Evolutionary conservation across 2,888 invertebrate genomes (phyloP).

Genomic region (Pecten maximus): DNA sequence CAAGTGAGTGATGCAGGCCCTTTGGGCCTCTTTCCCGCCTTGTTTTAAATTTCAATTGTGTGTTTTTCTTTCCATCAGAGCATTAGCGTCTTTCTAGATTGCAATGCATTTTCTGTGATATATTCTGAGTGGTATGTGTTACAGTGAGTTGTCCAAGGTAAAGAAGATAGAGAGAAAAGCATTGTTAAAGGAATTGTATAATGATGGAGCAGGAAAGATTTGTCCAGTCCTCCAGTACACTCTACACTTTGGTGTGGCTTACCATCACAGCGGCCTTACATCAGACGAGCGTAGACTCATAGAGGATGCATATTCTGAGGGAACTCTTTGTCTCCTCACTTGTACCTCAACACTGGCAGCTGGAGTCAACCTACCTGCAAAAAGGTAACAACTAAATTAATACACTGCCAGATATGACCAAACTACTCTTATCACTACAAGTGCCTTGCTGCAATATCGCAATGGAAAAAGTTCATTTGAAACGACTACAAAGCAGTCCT

Average conservation of each 20-base stretch:
- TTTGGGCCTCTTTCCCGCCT: no score
- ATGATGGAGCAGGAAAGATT: conserved; percentile 87
- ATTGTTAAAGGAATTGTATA: conserved; percentile 86
- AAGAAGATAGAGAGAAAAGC: conserved; percentile 85
- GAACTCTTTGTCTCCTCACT: conserved; percentile 93
- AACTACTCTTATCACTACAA: no score
- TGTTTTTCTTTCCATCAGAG: no score
- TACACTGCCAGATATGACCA: no score
- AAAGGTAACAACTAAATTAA: no score
- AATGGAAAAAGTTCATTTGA: no score
- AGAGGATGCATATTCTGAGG: conserved; percentile 90
- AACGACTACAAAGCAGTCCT: no score
- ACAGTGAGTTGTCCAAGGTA: conserved; percentile 85
- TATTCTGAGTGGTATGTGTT: background rate
- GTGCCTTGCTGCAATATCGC: no score
- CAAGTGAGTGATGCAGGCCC: no score
- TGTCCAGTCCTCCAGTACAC: conserved; percentile 88
- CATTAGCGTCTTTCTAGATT: no score
- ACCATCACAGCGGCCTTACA: conserved; percentile 94
- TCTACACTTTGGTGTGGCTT: conserved; percentile 92
- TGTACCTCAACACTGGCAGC: conserved; percentile 99
- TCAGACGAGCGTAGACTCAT: conserved; percentile 92
- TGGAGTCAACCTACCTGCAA: conserved; percentile 97
- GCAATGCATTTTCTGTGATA: no score
- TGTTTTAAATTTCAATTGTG: no score